These are phyloP conservation scores for Calypte anna DNA, from an alignment of 2,113 vertebrate species.

Conservation along the genomic window DNA sequence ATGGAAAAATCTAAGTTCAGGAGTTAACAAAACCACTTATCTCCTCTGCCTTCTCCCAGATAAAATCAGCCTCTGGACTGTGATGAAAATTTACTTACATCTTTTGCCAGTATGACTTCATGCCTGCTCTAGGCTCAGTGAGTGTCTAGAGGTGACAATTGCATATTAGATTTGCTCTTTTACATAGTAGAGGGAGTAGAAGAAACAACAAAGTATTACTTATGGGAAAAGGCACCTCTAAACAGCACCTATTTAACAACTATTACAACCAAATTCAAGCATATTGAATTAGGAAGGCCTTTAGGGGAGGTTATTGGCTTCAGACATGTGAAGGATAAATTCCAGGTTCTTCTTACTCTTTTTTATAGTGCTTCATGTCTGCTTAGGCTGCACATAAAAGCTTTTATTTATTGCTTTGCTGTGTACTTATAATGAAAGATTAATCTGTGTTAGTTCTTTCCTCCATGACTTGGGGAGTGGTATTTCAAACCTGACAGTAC, in stretches of 20 bases:
- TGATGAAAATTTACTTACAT: slow-evolving; percentile 33
- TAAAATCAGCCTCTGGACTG: slow-evolving; percentile 19
- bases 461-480: neutral
- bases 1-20: neutral
- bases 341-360: neutral
- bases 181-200: neutral
- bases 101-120: slow-evolving; percentile 6
- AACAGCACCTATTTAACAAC: neutral
- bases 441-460: neutral
- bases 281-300: neutral
- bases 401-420: neutral
- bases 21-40: neutral
- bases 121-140: neutral
- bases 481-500: neutral
- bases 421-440: neutral
- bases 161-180: neutral
- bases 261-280: neutral
- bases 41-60: neutral
- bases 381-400: neutral
- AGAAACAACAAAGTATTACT: neutral
- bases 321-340: neutral
- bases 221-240: neutral
- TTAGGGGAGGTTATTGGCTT: neutral
- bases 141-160: neutral
- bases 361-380: neutral